Evolutionary conservation across 2,113 vertebrate species (phyloP).

Genomic region (Corythaeola cristata): DNA sequence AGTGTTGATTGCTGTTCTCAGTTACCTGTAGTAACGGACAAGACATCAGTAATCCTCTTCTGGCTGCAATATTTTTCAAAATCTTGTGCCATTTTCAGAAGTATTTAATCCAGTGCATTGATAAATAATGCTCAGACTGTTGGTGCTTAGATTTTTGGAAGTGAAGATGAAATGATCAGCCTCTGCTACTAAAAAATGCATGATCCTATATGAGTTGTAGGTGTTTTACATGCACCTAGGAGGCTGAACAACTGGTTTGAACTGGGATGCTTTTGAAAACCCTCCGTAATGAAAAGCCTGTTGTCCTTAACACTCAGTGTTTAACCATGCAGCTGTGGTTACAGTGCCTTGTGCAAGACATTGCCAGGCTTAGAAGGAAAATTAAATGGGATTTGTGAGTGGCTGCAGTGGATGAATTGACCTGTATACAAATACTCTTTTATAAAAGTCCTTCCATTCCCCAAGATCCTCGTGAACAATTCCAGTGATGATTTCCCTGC

Average conservation of each 20-base stretch:
- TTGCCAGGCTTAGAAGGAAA: neutral
- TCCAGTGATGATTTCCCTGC: neutral
- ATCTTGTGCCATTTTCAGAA: neutral
- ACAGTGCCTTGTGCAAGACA: neutral
- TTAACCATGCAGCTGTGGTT: neutral
- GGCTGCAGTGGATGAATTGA: neutral
- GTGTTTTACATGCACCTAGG: neutral
- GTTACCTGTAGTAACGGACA: constrained; percentile 25
- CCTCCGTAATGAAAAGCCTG: neutral
- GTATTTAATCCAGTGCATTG: neutral
- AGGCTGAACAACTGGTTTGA: neutral
- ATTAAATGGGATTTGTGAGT: neutral
- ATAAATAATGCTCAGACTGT: neutral
- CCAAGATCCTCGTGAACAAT: neutral
- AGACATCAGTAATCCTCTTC: neutral
- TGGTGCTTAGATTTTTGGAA: neutral
- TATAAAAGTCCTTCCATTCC: neutral
- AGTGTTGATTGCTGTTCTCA: neutral
- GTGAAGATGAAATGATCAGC: neutral
- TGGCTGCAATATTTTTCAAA: neutral
- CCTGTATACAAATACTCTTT: neutral
- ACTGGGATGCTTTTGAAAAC: neutral
- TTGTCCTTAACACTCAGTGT: neutral
- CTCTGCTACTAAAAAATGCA: neutral
- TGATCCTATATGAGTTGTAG: neutral